A percentile compares a stretch with the other conserved stretches of the same genome.
phyloP scores from a whole-genome alignment of 2,797 vertebrate species.

The Manis javanica region DNA sequence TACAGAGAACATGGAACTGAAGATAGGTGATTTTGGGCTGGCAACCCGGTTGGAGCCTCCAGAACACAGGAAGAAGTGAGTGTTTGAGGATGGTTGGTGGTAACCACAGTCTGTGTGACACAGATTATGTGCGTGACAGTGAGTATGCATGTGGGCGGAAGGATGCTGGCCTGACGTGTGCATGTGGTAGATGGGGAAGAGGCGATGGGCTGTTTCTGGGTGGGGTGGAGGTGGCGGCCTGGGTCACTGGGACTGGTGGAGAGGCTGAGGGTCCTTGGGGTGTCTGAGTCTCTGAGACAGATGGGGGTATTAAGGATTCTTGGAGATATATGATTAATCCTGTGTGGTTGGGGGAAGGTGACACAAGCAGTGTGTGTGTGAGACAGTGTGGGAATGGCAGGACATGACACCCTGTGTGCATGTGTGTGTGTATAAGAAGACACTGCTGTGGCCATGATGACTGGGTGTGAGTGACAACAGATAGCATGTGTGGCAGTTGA shows the following conservation, averaged over 20 bases:
- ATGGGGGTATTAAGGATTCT: neutral
- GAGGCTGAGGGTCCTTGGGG: neutral
- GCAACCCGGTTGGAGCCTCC: slow-evolving; percentile 94
- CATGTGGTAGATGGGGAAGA: neutral
- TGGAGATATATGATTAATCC: neutral
- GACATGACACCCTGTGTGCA: neutral
- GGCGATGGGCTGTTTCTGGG: neutral
- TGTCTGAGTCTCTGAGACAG: neutral
- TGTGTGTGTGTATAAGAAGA: slow-evolving; percentile 1
- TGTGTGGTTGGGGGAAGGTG: neutral
- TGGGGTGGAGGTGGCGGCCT: neutral
- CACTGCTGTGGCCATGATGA: neutral
- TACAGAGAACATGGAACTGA: slow-evolving; percentile 99
- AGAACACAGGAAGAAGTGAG: slow-evolving; percentile 97
- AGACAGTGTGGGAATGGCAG: neutral
- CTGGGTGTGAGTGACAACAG: slow-evolving; percentile 15
- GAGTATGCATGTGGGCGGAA: slow-evolving; percentile 28
- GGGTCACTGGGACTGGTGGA: neutral
- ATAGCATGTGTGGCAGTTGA: slow-evolving; percentile 42
- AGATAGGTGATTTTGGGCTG: slow-evolving; percentile 97
- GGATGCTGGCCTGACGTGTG: slow-evolving; percentile 42
- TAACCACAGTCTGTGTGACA: slow-evolving; percentile 6
- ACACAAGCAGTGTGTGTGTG: neutral
- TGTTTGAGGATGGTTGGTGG: neutral
- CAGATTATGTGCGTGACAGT: slow-evolving; percentile 37